Conservation (phyloP, 2,888 invertebrate genomes). For the Kuschelorhynchus macadamiae region DNA sequence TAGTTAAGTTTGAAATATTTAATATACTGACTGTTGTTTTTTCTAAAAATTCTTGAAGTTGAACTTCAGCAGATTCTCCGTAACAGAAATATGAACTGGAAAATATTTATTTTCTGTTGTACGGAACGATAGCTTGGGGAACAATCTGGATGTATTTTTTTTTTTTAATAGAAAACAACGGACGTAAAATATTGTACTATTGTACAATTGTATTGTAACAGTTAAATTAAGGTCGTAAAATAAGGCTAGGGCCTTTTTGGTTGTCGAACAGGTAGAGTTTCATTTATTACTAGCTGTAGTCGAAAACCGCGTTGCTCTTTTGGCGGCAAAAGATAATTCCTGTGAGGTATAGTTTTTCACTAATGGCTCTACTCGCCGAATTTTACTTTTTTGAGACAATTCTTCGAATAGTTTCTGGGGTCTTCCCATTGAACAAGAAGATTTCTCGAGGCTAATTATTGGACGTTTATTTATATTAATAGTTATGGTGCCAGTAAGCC, state of each 20-base stretch:
- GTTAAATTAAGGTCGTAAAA: not conserved
- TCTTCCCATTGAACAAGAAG: not conserved
- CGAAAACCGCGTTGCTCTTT: not conserved
- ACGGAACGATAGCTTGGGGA: not conserved
- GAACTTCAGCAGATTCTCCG: constrained; percentile 1
- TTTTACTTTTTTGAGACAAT: too few relatives aligned
- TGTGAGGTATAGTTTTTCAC: not conserved
- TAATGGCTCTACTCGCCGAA: not conserved
- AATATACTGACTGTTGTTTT: constrained; percentile 6
- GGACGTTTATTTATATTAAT: not conserved
- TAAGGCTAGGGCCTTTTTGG: not conserved
- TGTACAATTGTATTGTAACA: not conserved
- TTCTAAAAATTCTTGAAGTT: constrained; percentile 9
- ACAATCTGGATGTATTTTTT: not conserved
- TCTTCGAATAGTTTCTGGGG: not conserved
- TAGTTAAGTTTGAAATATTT: constrained; percentile 1
- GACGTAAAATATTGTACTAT: too few relatives aligned
- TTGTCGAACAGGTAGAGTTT: not conserved
- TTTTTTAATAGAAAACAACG: too few relatives aligned
- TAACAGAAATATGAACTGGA: not conserved
- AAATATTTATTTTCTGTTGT: constrained; percentile 3
- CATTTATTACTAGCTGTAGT: not conserved
- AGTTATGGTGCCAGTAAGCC: constrained; percentile 1
- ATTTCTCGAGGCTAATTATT: not conserved
- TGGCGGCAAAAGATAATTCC: not conserved